Base-by-base conservation (phyloP, 2,888 invertebrate species). In the Hirtodrosophila confusa region DNA sequence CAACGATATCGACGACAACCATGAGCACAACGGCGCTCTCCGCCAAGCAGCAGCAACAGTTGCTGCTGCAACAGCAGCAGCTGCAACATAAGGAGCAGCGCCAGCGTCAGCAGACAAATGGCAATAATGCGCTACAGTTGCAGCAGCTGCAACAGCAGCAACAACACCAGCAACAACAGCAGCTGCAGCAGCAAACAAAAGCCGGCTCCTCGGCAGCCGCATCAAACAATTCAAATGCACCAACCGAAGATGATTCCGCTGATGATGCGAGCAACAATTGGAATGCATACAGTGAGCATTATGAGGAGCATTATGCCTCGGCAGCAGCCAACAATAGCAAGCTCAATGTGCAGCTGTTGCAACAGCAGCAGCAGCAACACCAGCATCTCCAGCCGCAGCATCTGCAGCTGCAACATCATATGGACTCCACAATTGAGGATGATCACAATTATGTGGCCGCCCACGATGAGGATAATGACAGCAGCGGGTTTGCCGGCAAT, bases 361-460 rank as follows among this genome's bases (percentile, higher is more conserved):
- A 62, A 0, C 62, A 60, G 4, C 74, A 47, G 0, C 69, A 58
- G 3, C 68, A 41, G 2, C 70, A 45, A 0, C 78, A 68, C 0
- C 68, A 56, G 5, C 73, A 50, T 3, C 75, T 41, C 9, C 68
- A 72, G 9, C 66, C 60, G 1, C 65, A 61, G 8, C 57, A 48
- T 3, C 50, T 40, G 12, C 84, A 54, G 8, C 44, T 71, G 41
- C 73, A 62, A 17, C 78, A 70, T 35, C 77, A 75, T 47, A 31
- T 90, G 63, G 89, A 90, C 36, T 83, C 87, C 0, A 88, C 88
- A 23, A 75, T 89, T 3, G 90, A 89, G 49, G 89, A 89, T 8
- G 89, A 90, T 68, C 89, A 89, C 66, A 89, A 90, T 11, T 90
- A 90, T 75, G 90, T 90, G 53, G 80, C 87, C 1, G 88, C 86